Evolutionary conservation across 2,888 invertebrate genomes (phyloP).

Genomic region (Polyommatus iphigenia): DNA sequence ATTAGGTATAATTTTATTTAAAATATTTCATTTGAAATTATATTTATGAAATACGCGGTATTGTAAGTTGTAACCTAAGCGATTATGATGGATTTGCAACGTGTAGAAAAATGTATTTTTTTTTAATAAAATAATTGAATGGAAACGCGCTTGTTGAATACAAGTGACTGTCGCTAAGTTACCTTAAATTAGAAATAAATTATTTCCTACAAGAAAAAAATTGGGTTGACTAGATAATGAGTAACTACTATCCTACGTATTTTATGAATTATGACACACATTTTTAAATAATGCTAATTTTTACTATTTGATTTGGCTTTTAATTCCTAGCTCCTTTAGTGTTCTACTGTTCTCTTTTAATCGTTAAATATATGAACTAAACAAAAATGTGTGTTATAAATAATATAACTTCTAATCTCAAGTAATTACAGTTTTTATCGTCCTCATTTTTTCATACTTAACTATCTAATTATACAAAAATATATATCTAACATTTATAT

Average conservation of each 20-base stretch:
- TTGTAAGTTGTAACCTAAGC: too few relatives aligned
- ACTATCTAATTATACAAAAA: conserved; percentile 25
- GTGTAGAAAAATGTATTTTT: too few relatives aligned
- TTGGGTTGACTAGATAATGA: neutral
- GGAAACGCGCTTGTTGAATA: neutral
- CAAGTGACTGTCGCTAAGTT: neutral
- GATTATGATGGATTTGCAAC: too few relatives aligned
- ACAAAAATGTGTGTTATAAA: neutral
- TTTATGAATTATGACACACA: neutral
- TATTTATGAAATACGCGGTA: too few relatives aligned
- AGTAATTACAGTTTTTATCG: neutral
- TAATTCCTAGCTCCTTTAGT: neutral
- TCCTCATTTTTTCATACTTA: neutral
- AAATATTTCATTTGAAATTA: too few relatives aligned
- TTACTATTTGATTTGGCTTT: neutral
- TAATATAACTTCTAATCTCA: neutral
- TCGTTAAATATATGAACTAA: neutral
- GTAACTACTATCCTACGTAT: neutral
- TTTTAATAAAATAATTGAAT: neutral
- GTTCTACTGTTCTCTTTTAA: neutral
- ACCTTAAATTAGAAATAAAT: neutral
- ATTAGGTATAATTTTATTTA: too few relatives aligned
- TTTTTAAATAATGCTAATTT: neutral
- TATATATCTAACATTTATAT: conserved; percentile 21
- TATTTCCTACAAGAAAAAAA: neutral